These are phyloP conservation scores for Episyrphus balteatus DNA, from an alignment of 1,140 invertebrate species.

Conservation along the genomic window DNA sequence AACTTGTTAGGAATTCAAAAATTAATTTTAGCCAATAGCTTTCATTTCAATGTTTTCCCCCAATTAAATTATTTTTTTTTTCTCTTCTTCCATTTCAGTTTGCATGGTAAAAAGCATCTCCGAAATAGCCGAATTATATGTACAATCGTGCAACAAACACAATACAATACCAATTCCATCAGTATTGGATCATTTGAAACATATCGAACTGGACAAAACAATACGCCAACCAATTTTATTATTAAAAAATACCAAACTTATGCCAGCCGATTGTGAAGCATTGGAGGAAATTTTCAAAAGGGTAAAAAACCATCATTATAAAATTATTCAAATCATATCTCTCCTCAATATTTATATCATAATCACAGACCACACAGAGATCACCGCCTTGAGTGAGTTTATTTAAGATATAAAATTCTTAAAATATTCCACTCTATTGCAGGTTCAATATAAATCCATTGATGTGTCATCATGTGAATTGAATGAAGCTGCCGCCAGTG, in stretches of 20 bases:
- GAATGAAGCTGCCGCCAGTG: conserved; percentile 34
- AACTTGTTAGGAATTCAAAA: no score
- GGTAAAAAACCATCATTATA: conserved; percentile 29
- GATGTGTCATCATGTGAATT: conserved; percentile 30
- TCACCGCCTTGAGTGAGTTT: no score
- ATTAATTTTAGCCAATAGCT: no score
- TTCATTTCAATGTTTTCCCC: no score
- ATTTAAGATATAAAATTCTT: no score
- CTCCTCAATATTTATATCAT: no score
- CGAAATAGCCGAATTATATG: conserved; percentile 58
- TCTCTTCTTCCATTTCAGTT: conserved; percentile 15
- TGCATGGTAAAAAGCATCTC: conserved; percentile 23
- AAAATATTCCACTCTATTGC: neutral
- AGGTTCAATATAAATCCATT: conserved; percentile 35
- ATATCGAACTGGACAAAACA: conserved; percentile 32
- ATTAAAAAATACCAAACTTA: conserved; percentile 43
- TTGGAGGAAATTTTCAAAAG: conserved; percentile 66
- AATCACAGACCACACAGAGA: no score
- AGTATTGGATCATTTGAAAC: conserved; percentile 61
- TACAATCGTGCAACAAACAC: conserved; percentile 58
- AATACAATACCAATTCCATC: conserved; percentile 51
- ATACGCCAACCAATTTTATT: conserved; percentile 40
- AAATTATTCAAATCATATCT: neutral
- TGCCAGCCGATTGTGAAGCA: conserved; percentile 52
- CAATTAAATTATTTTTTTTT: neutral